These are phyloP conservation scores for Gadopsis bispinosus DNA, from an alignment of 2,797 vertebrate species.

Conservation along the genomic window DNA sequence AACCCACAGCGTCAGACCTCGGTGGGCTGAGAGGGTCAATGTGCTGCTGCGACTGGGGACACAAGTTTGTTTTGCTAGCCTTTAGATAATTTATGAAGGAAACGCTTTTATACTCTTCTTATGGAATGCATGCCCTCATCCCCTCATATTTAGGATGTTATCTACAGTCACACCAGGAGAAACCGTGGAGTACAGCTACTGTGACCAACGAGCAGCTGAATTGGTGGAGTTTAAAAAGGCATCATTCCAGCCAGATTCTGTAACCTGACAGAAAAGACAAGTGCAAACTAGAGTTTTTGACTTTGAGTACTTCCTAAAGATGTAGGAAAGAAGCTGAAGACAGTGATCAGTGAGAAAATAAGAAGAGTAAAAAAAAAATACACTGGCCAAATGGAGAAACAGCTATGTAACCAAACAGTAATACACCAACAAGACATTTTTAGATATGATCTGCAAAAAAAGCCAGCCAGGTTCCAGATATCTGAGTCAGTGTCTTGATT, in stretches of 20 bases:
- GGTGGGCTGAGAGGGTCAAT: conserved; percentile 41
- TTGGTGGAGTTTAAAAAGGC: conserved; percentile 11
- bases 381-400: conserved; percentile 3
- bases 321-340: conserved; percentile 6
- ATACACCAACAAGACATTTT: conserved; percentile 28
- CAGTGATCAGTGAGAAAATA: not conserved
- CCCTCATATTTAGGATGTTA: not conserved
- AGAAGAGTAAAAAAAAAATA: conserved; percentile 3
- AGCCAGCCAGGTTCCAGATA: conserved; percentile 11
- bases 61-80: conserved; percentile 31
- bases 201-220: conserved; percentile 22
- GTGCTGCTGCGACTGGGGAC: conserved; percentile 24
- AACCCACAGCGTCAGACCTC: conserved; percentile 51
- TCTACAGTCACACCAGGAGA: not conserved
- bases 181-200: not conserved
- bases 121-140: not conserved
- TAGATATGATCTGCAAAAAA: conserved; percentile 17
- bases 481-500: conserved; percentile 22
- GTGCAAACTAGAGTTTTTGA: not conserved
- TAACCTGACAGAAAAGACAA: not conserved
- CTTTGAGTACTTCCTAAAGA: conserved; percentile 13
- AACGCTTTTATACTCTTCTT: not conserved
- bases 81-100: conserved; percentile 17
- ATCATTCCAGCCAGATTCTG: not conserved
- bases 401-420: conserved; percentile 25